phyloP scores from a whole-genome alignment of 2,888 invertebrate genomes.

The Apoderus coryli region DNA sequence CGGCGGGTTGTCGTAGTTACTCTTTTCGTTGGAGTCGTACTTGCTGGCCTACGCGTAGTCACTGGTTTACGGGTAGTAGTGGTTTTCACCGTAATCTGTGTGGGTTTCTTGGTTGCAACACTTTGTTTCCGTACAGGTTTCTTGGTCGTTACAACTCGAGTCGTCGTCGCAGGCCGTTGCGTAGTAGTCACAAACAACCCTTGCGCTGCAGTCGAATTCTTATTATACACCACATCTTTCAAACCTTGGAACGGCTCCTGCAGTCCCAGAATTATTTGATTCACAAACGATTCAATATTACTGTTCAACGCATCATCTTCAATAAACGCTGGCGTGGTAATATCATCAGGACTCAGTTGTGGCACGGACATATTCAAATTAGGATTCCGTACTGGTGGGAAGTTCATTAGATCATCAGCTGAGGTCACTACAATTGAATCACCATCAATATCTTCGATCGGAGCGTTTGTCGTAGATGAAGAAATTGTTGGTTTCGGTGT shows the following conservation, averaged over 20 bases:
- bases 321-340: constrained; percentile 61
- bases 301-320: constrained; percentile 64
- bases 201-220: constrained; percentile 32
- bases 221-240: constrained; percentile 57
- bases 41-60: constrained; percentile 23
- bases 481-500: constrained; percentile 49
- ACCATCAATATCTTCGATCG: constrained; percentile 21
- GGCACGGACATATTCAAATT: constrained; percentile 57
- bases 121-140: constrained; percentile 26
- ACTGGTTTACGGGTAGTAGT: constrained; percentile 24
- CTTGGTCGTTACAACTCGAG: constrained; percentile 27
- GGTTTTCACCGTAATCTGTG: constrained; percentile 20
- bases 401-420: constrained; percentile 53
- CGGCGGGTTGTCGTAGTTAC: constrained; percentile 18
- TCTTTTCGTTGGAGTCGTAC: constrained; percentile 27
- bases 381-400: constrained; percentile 76
- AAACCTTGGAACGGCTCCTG: constrained; percentile 72
- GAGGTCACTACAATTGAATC: constrained; percentile 43
- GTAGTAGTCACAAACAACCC: constrained; percentile 15
- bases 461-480: constrained; percentile 18
- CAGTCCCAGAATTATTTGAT: constrained; percentile 68
- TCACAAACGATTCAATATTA: constrained; percentile 69
- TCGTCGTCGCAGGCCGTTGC: constrained; percentile 14
- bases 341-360: constrained; percentile 43
- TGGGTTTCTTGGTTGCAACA: constrained; percentile 23